Conservation (phyloP, 2,113 vertebrate genomes). For the Pomatorhinus ruficollis region DNA sequence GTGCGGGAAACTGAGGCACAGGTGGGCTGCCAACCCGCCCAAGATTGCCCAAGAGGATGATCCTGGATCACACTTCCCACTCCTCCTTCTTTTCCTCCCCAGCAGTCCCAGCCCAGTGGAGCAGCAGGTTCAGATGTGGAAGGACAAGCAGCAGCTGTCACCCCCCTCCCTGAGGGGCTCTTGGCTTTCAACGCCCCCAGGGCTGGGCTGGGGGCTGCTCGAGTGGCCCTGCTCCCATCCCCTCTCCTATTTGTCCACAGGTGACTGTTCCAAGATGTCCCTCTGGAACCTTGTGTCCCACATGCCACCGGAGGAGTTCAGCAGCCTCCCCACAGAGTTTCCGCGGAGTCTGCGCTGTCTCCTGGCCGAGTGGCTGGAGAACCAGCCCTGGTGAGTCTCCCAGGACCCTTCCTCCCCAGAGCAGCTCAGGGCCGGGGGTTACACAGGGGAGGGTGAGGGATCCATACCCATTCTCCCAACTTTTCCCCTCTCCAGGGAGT, state of each 20-base stretch:
- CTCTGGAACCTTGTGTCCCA: constrained; percentile 75
- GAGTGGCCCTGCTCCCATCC: background rate
- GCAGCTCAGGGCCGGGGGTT: accelerated
- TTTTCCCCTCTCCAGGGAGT: constrained; percentile 69
- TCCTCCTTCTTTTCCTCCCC: background rate
- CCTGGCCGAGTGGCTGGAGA: constrained; percentile 78
- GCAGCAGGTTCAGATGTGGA: background rate
- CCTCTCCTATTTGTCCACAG: background rate
- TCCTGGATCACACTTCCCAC: background rate
- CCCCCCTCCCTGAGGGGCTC: accelerated
- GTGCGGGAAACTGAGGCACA: background rate
- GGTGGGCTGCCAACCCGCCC: background rate
- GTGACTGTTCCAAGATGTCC: constrained; percentile 64
- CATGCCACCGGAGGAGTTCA: constrained; percentile 69
- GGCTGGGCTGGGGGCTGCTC: background rate
- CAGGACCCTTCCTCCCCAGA: accelerated
- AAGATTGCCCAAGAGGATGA: constrained; percentile 30
- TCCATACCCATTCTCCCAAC: accelerated
- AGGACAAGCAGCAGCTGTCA: accelerated
- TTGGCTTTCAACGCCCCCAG: accelerated
- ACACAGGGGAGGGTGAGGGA: background rate
- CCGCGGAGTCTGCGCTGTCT: constrained; percentile 73
- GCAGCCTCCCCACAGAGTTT: constrained; percentile 63
- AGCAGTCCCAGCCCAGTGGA: background rate
- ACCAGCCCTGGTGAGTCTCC: constrained; percentile 78